These are phyloP conservation scores for Actinemys pallida DNA, from an alignment of 2,113 vertebrate genomes.

Conservation along the genomic window DNA sequence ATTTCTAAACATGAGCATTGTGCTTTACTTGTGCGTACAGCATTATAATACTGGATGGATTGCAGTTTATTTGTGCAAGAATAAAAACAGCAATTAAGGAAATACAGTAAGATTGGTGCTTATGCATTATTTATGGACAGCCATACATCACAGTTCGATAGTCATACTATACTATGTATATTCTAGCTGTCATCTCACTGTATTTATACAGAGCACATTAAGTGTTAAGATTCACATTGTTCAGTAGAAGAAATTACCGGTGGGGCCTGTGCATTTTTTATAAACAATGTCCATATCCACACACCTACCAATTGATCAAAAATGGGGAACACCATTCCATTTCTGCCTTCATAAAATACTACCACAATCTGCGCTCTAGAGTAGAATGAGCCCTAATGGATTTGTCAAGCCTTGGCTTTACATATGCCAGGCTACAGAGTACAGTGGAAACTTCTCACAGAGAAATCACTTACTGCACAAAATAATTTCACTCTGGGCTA, in stretches of 20 bases:
- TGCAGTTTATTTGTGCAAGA: slow-evolving; percentile 48
- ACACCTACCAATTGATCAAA: not conserved
- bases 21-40: slow-evolving; percentile 5
- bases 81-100: slow-evolving; percentile 52
- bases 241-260: not conserved
- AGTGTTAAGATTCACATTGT: not conserved
- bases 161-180: not conserved
- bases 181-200: not conserved
- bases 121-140: not conserved
- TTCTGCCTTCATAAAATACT: accelerated
- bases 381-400: not conserved
- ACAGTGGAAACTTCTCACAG: not conserved
- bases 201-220: not conserved
- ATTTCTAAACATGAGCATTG: not conserved
- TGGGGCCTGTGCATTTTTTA: not conserved
- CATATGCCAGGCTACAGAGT: not conserved
- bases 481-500: not conserved
- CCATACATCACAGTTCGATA: not conserved
- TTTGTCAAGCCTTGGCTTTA: not conserved
- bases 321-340: not conserved
- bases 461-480: not conserved
- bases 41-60: not conserved
- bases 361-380: not conserved
- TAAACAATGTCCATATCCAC: not conserved
- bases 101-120: not conserved